Base-by-base conservation (phyloP, 1,140 invertebrate species). In the Branchinecta lynchi region DNA sequence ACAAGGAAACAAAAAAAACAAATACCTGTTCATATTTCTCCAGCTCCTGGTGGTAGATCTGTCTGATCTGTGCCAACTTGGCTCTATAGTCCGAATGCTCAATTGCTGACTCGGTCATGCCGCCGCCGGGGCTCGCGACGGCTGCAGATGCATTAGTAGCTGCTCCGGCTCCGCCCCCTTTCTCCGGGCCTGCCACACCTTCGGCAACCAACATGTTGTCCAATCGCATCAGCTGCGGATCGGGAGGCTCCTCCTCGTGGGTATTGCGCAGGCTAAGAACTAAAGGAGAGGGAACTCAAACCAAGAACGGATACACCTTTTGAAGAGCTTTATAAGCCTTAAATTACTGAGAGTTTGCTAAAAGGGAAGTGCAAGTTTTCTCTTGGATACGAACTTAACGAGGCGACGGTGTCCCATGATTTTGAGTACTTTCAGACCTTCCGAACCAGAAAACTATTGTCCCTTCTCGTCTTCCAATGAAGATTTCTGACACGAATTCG, bases 191-290 rank as follows among this genome's bases (percentile, higher is more conserved):
- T 7, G 95, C 94, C 12, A 99, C 96, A 46, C 96, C 96, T 80
- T 99, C 97, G 0, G 97, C 97, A 74, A 98, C 96, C 77, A 99
- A 82, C 97, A 99, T 99, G 80, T 99, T 99, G 81, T 99, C 96
- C 77, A 99, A 80, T 74, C 97, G 84, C 92, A 99, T 98, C 71
- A 99, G 81, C 78, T 99, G 96, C 0, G 96, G 96, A 83, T 99
- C 96, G 77, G 96, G 94, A 0, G 95, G 93, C 76, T 98, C 96
- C 77, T 99, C 96, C 80, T 98, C 96, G 82, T 98, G 94, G 73
- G 92, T 93, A 79, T 96, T 96, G 74, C 94, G 86, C 75, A 98
- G 85, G 73, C 92, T 96, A 70, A 98, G 81, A 45, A 96, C 95
- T 92, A 82, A 12, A 32, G 32, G 32, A 32, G 32, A 32, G 32